Conservation (phyloP, 2,888 invertebrate genomes). For the Orthonevra nobilis region DNA sequence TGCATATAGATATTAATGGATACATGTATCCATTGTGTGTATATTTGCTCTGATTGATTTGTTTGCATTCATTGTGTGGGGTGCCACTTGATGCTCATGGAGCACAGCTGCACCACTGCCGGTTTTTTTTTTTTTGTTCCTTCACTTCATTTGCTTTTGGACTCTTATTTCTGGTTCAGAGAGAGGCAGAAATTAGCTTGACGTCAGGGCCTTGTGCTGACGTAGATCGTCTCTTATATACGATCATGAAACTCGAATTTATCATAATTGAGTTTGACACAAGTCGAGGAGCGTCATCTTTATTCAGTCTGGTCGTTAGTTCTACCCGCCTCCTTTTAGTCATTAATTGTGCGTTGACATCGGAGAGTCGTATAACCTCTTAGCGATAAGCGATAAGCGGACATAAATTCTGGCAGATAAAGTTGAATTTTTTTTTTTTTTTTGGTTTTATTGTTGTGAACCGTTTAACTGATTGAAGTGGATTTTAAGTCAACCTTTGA, state of each 20-base stretch:
- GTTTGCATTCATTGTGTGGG: conserved; percentile 62
- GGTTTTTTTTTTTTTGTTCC: too few relatives aligned
- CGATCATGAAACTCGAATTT: conserved; percentile 37
- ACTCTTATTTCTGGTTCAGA: too few relatives aligned
- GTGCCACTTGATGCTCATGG: conserved; percentile 46
- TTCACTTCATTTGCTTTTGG: conserved; percentile 10
- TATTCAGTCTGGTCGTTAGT: too few relatives aligned
- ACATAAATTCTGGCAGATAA: background rate
- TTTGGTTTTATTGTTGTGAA: too few relatives aligned
- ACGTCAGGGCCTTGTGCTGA: conserved; percentile 42
- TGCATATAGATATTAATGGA: background rate
- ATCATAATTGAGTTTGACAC: conserved; percentile 46
- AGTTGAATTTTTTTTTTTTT: background rate
- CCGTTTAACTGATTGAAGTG: too few relatives aligned
- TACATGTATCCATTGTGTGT: conserved; percentile 35
- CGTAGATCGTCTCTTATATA: conserved; percentile 7
- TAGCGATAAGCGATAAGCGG: background rate
- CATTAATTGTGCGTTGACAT: too few relatives aligned
- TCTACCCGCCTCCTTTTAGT: background rate
- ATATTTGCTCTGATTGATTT: conserved; percentile 69
- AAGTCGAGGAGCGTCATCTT: too few relatives aligned
- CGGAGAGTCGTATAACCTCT: background rate
- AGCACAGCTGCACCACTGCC: conserved; percentile 46
- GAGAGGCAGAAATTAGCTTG: conserved; percentile 36
- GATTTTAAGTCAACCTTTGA: background rate